Percentiles rank a stretch among this genome's conserved stretches.
phyloP scores from a whole-genome alignment of 2,113 vertebrate genomes.

The Nothocercus nigrocapillus region DNA sequence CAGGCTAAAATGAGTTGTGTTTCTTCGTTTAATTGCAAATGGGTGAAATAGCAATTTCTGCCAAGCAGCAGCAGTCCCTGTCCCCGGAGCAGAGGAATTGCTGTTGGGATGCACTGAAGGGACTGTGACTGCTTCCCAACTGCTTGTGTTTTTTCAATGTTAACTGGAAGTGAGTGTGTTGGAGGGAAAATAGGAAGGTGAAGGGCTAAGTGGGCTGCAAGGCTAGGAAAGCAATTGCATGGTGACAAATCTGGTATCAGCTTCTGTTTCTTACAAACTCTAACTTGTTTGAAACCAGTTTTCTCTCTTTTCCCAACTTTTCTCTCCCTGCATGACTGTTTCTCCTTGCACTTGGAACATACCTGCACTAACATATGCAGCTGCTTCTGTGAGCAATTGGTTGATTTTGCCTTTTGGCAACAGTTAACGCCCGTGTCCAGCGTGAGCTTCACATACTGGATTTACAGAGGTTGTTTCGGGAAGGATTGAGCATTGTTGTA shows the following conservation, averaged over 20 bases:
- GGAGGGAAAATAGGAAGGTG: neutral
- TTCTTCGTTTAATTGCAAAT: neutral
- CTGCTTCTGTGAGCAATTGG: neutral
- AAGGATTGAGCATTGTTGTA: conserved; percentile 19
- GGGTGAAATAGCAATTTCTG: neutral
- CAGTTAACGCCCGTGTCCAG: neutral
- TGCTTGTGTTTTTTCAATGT: neutral
- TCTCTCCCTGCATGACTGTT: neutral
- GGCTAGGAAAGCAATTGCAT: neutral
- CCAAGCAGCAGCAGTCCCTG: neutral
- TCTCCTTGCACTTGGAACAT: neutral
- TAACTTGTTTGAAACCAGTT: neutral
- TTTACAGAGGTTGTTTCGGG: conserved; percentile 36
- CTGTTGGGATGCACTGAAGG: neutral
- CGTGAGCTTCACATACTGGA: neutral
- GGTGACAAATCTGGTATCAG: neutral
- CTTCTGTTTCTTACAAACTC: neutral
- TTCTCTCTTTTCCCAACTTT: neutral
- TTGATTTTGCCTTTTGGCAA: neutral
- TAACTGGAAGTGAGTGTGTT: neutral
- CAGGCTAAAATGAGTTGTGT: neutral
- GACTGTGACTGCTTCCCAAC: neutral
- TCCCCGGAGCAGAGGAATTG: neutral
- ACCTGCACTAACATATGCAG: neutral
- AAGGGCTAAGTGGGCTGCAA: neutral